Percentiles rank a stretch among this genome's conserved stretches.
Evolutionary conservation across 2,797 vertebrate genomes (phyloP).

Genomic region (Siniperca scherzeri): DNA sequence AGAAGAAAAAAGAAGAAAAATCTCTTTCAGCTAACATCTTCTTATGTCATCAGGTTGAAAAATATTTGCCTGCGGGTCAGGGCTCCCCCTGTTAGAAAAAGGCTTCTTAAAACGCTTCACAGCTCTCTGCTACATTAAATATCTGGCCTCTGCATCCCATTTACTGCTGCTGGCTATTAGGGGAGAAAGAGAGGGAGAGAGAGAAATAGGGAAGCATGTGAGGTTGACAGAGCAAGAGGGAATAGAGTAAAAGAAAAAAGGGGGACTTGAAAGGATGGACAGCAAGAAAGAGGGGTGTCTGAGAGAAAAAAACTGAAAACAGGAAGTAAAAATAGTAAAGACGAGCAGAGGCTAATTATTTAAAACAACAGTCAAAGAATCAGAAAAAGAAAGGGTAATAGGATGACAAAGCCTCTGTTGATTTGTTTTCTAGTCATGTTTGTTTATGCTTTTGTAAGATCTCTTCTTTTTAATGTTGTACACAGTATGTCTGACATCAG

Average conservation of each 20-base stretch:
- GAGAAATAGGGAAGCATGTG: conserved; percentile 1
- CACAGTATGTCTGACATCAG: conserved; percentile 32
- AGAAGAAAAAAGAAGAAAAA: conserved; percentile 55
- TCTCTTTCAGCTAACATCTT: conserved; percentile 80
- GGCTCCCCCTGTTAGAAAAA: conserved; percentile 80
- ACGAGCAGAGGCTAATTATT: not conserved
- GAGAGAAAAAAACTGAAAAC: conserved; percentile 1
- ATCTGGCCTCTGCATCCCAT: conserved; percentile 81
- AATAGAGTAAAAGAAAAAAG: conserved; percentile 19
- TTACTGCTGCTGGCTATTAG: conserved; percentile 83
- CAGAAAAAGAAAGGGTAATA: not conserved
- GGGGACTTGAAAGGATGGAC: not conserved
- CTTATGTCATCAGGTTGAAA: conserved; percentile 87
- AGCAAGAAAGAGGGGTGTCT: not conserved
- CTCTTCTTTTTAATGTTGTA: conserved; percentile 26
- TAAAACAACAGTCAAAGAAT: conserved; percentile 1
- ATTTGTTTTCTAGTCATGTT: conserved; percentile 33
- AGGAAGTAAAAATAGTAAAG: not conserved
- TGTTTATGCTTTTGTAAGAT: conserved; percentile 1
- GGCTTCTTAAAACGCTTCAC: conserved; percentile 82
- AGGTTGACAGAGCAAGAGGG: conserved; percentile 22
- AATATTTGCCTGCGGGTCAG: conserved; percentile 89
- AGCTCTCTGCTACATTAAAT: conserved; percentile 88
- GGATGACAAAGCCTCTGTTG: not conserved
- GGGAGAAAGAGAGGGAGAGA: conserved; percentile 15